Percentiles rank a stretch among this genome's conserved stretches.
Conservation (phyloP, 2,797 vertebrate species). For the Melanogrammus aeglefinus region DNA sequence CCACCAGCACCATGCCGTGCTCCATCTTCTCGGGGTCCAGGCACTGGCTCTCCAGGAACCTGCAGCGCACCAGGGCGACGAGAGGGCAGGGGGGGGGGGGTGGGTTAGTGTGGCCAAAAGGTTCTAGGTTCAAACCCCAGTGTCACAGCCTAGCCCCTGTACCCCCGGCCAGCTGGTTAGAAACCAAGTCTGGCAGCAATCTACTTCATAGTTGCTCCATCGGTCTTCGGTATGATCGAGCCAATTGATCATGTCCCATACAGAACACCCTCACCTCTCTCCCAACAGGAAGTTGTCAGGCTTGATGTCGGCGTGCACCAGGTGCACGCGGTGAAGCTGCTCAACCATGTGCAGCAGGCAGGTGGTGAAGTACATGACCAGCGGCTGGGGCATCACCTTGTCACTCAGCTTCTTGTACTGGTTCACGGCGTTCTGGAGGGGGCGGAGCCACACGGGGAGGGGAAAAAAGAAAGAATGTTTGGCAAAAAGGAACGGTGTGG, state of each 20-base stretch:
- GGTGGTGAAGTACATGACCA: conserved; percentile 83
- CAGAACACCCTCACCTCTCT: conserved; percentile 67
- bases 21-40: conserved; percentile 73
- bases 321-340: conserved; percentile 75
- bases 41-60: conserved; percentile 81
- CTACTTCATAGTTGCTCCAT: too few species aligned
- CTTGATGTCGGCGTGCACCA: conserved; percentile 94
- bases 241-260: neutral
- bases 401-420: conserved; percentile 81
- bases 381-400: conserved; percentile 86
- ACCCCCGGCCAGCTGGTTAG: neutral
- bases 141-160: neutral
- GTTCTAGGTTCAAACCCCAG: neutral
- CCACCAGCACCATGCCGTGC: conserved; percentile 86
- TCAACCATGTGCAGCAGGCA: conserved; percentile 89
- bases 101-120: neutral
- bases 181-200: neutral
- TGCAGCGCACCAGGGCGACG: conserved; percentile 42
- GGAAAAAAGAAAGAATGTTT: neutral
- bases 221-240: neutral
- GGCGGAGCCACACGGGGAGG: neutral
- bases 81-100: neutral
- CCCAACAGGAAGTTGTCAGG: conserved; percentile 94
- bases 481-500: neutral
- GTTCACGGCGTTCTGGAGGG: conserved; percentile 83